A percentile compares a stretch with the other conserved stretches of the same genome.
Evolutionary conservation across 2,113 vertebrate species (phyloP).

Genomic region (Mesembrinibis cayennensis): DNA sequence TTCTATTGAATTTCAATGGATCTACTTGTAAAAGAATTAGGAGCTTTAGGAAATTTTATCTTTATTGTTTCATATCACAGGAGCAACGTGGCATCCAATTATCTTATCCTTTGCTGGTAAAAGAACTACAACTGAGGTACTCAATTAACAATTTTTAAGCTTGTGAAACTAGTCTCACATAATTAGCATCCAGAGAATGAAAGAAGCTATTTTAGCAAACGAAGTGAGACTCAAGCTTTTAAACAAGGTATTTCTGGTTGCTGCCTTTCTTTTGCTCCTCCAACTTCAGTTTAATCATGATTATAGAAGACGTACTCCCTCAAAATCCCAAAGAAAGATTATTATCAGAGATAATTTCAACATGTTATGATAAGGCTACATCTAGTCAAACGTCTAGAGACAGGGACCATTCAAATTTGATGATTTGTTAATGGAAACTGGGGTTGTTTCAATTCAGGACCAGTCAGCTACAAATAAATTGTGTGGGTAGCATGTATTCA

Average conservation of each 20-base stretch:
- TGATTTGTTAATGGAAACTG: not conserved
- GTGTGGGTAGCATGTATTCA: not conserved
- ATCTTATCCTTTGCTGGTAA: not conserved
- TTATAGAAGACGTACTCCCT: not conserved
- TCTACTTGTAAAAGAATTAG: slow-evolving; percentile 8
- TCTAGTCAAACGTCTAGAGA: not conserved
- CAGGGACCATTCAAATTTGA: not conserved
- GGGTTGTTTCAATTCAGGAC: not conserved
- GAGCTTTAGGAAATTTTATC: slow-evolving; percentile 16
- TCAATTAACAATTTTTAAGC: slow-evolving; percentile 37
- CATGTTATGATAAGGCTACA: not conserved
- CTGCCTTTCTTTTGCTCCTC: not conserved
- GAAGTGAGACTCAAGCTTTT: not conserved
- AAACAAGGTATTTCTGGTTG: not conserved
- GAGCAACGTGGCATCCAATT: slow-evolving; percentile 18
- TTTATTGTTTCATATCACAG: slow-evolving; percentile 12
- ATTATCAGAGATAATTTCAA: not conserved
- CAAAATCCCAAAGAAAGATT: not conserved
- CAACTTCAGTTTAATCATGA: not conserved
- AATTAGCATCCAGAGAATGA: slow-evolving; percentile 9
- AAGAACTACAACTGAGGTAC: not conserved
- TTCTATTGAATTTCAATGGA: not conserved
- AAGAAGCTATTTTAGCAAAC: slow-evolving; percentile 4
- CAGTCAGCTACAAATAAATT: not conserved
- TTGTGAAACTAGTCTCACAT: not conserved